Base-by-base conservation (phyloP, 2,113 vertebrate genomes). In the Sander lucioperca region DNA sequence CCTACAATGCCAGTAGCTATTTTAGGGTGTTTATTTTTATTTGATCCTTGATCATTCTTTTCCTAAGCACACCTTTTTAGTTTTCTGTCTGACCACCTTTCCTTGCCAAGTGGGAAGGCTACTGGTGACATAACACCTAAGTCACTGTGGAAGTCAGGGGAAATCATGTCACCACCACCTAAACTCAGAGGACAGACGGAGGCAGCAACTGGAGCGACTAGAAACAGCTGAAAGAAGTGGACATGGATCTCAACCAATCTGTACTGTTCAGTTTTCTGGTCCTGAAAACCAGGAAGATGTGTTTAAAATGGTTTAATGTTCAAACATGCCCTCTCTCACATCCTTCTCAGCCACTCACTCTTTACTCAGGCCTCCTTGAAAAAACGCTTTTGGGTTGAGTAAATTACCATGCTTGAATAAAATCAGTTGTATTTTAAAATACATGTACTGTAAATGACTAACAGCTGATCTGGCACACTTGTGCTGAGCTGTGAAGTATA, bases 91-190 rank as follows among this genome's bases (percentile, higher is more conserved):
- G 53, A 51, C 5, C 14, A 82, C 25, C 79, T 83, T 36, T 43
- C 10, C 39, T 43, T 43, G 2, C 39, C 2, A 53, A 79, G 75
- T 79, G 45, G 72, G 63, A 57, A 81, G 56, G 74, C 67, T 71
- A 21, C 77, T 62, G 74, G 74, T 85, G 79, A 91, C 59, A 84
- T 86, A 54, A 88, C 76, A 86, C 74, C 81, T 67, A 77, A 69
- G 76, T 83, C 66, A 77, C 48, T 6, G 80, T 69, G 83, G 76
- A 76, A 79, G 86, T 70, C 88, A 80, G 73, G 25, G 39, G 66
- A 85, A 78, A 86, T 91, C 86, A 83, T 65, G 79, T 91, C 88
- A 83, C 43, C 78, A 75, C 59, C 68, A 57, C 51, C 66, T 87
- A 72, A 87, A 63, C 65, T 80, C 58, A 54, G 50, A 53, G 54